A percentile compares a stretch with the other conserved stretches of the same genome.
Evolutionary conservation across 2,888 invertebrate genomes (phyloP).

Genomic region (Blastobasis adustella): DNA sequence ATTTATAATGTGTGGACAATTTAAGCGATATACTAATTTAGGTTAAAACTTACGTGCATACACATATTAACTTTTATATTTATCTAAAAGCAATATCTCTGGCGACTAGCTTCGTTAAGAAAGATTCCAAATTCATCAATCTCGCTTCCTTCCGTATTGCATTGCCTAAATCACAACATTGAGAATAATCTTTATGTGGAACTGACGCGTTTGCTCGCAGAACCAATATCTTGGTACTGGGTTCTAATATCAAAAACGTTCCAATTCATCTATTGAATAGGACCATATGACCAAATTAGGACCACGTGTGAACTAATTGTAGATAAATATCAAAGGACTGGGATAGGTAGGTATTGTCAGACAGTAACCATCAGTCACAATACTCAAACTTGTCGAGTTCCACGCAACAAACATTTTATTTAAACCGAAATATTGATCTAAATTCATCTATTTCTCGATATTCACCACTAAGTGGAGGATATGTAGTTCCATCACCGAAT

Average conservation of each 20-base stretch:
- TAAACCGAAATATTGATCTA: slow-evolving; percentile 34
- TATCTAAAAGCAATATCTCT: slow-evolving; percentile 63
- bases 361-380: too few species aligned
- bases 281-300: too few species aligned
- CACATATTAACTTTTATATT: slow-evolving; percentile 58
- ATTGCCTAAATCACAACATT: slow-evolving; percentile 3
- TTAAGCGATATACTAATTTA: slow-evolving; percentile 54
- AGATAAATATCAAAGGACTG: too few species aligned
- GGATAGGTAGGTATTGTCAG: too few species aligned
- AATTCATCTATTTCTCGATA: slow-evolving; percentile 38
- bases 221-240: too few species aligned
- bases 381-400: background rate
- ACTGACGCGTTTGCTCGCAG: too few species aligned
- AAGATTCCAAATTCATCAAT: slow-evolving; percentile 65
- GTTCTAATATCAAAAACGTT: too few species aligned
- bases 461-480: slow-evolving; percentile 68
- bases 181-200: slow-evolving; percentile 1
- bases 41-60: slow-evolving; percentile 63
- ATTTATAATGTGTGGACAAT: slow-evolving; percentile 67
- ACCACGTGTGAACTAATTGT: too few species aligned
- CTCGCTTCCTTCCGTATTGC: slow-evolving; percentile 16
- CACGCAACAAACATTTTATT: slow-evolving; percentile 18
- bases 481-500: slow-evolving; percentile 44
- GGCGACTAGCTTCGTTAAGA: slow-evolving; percentile 69
- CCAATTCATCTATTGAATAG: too few species aligned